These are phyloP conservation scores for Bombycilla garrulus DNA, from an alignment of 2,113 vertebrate genomes.

Conservation along the genomic window DNA sequence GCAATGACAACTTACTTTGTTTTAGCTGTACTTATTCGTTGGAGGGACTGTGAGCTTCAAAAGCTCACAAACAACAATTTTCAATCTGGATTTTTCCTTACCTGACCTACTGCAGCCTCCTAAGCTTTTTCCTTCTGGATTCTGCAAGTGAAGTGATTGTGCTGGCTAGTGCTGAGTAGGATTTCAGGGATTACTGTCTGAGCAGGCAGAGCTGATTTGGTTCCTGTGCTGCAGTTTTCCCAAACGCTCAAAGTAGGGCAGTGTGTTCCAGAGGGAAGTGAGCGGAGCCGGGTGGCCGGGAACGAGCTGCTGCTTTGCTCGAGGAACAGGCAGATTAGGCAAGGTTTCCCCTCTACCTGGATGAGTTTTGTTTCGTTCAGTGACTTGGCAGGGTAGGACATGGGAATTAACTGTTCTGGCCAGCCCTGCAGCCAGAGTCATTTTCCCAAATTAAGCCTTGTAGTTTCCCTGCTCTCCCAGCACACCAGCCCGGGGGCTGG, in stretches of 20 bases:
- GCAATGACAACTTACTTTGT: background rate
- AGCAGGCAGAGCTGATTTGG: background rate
- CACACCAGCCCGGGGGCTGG: background rate
- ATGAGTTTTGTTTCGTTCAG: background rate
- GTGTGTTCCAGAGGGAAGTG: background rate
- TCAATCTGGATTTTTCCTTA: background rate
- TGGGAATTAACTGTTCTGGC: background rate
- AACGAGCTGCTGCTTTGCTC: background rate
- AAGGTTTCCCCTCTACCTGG: background rate
- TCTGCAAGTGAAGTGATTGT: background rate
- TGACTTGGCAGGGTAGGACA: background rate
- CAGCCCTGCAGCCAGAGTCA: background rate
- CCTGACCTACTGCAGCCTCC: background rate
- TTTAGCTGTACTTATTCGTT: background rate
- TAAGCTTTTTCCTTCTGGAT: background rate
- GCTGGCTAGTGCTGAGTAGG: background rate
- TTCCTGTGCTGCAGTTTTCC: constrained; percentile 25
- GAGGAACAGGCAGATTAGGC: background rate
- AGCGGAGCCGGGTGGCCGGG: background rate
- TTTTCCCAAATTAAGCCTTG: background rate
- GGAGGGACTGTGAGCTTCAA: background rate
- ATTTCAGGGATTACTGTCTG: background rate
- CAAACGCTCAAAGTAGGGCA: constrained; percentile 11
- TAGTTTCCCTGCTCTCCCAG: background rate
- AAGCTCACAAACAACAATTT: rapidly evolving